phyloP scores from a whole-genome alignment of 2,888 invertebrate species.

The Noctua janthina region DNA sequence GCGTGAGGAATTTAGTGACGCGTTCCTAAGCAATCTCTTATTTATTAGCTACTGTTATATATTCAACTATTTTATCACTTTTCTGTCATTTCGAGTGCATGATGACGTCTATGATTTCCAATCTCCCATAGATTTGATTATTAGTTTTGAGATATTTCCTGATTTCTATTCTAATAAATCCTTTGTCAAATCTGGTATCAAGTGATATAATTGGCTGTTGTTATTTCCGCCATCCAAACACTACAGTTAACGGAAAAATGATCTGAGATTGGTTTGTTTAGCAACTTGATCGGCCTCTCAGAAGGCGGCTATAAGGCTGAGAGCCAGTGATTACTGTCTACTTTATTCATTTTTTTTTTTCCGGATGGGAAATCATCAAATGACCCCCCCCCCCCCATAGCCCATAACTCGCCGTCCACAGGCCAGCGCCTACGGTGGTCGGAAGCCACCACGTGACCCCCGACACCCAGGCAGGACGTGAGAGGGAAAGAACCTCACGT shows the following conservation, averaged over 20 bases:
- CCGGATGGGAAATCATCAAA: no score
- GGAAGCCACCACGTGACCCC: no score
- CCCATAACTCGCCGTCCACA: no score
- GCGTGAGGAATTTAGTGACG: not conserved
- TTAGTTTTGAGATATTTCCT: not conserved
- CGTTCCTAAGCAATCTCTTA: not conserved
- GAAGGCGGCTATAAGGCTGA: not conserved
- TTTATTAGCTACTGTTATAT: not conserved
- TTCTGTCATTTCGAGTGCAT: constrained; percentile 3
- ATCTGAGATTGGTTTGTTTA: not conserved
- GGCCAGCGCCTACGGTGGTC: no score
- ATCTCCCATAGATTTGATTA: not conserved
- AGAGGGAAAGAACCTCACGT: no score
- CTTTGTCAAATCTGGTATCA: not conserved
- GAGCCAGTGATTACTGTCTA: not conserved
- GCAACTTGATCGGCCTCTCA: not conserved
- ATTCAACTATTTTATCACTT: not conserved
- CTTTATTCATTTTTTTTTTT: no score
- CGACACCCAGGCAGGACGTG: no score
- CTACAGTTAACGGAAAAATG: not conserved
- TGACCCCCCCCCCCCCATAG: no score
- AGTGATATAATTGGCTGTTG: not conserved
- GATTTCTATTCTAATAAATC: not conserved
- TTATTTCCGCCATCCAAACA: not conserved
- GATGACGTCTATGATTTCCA: constrained; percentile 1